These are phyloP conservation scores for Blomia tropicalis DNA, from an alignment of 2,888 invertebrate genomes.

Conservation along the genomic window DNA sequence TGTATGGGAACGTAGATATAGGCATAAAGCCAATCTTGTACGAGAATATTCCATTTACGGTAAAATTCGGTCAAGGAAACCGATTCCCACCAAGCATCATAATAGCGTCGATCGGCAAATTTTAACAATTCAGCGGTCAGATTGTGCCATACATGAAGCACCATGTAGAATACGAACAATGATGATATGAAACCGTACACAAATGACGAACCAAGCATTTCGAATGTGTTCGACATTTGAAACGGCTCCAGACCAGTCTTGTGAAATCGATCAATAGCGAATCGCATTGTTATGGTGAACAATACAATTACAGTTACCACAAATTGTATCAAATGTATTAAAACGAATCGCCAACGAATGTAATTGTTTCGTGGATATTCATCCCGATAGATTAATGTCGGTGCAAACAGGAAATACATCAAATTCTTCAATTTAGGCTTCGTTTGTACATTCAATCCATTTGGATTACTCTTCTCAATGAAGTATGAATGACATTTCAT, in stretches of 20 bases:
- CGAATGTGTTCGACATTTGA: not conserved
- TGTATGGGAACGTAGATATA: constrained; percentile 47
- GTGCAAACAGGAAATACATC: constrained; percentile 6
- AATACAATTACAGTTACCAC: constrained; percentile 60
- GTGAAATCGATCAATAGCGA: constrained; percentile 48
- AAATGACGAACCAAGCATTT: constrained; percentile 47
- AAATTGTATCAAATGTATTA: constrained; percentile 50
- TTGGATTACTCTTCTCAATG: constrained; percentile 44
- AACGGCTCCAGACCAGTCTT: constrained; percentile 31
- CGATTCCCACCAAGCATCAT: constrained; percentile 86
- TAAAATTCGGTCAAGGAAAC: constrained; percentile 64
- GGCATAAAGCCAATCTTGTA: constrained; percentile 80
- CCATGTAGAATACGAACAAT: constrained; percentile 61
- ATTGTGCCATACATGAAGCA: constrained; percentile 81
- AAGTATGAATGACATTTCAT: constrained; percentile 80
- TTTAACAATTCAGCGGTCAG: constrained; percentile 70
- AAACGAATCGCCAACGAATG: not conserved
- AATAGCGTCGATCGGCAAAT: constrained; percentile 71
- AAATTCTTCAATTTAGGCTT: not conserved
- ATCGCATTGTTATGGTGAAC: constrained; percentile 59
- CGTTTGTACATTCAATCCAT: not conserved
- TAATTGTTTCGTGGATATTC: not conserved
- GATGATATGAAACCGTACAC: constrained; percentile 55
- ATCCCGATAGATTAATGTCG: constrained; percentile 3
- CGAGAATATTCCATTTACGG: constrained; percentile 86